These are phyloP conservation scores for Fratercula arctica DNA, from an alignment of 2,797 vertebrate genomes.

Conservation along the genomic window DNA sequence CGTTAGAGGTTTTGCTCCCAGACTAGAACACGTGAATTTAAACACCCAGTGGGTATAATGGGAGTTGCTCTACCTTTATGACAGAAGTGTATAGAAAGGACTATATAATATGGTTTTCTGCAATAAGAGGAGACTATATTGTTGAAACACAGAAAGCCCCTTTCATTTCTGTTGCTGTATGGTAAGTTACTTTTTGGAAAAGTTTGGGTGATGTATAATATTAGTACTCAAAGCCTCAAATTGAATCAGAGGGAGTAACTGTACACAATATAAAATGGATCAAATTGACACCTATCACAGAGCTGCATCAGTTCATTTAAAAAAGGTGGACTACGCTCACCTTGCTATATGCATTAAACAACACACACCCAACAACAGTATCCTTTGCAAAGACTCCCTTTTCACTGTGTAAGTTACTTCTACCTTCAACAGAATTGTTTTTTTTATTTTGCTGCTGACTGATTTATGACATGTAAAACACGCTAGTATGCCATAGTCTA, in stretches of 20 bases:
- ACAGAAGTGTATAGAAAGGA: not conserved
- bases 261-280: not conserved
- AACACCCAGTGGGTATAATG: not conserved
- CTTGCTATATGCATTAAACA: not conserved
- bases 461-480: not conserved
- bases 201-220: not conserved
- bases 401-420: not conserved
- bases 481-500: not conserved
- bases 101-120: not conserved
- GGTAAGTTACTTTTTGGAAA: not conserved
- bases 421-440: not conserved
- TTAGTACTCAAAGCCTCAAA: not conserved
- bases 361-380: not conserved
- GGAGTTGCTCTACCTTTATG: not conserved
- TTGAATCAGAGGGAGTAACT: not conserved
- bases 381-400: not conserved
- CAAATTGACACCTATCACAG: not conserved
- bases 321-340: not conserved
- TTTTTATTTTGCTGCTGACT: not conserved
- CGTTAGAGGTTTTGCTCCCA: accelerated
- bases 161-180: not conserved
- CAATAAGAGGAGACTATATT: not conserved
- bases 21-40: not conserved
- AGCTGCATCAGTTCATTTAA: not conserved
- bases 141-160: not conserved